Evolutionary conservation across 2,888 invertebrate species (phyloP).

Genomic region (Melangyna quadrimaculata): DNA sequence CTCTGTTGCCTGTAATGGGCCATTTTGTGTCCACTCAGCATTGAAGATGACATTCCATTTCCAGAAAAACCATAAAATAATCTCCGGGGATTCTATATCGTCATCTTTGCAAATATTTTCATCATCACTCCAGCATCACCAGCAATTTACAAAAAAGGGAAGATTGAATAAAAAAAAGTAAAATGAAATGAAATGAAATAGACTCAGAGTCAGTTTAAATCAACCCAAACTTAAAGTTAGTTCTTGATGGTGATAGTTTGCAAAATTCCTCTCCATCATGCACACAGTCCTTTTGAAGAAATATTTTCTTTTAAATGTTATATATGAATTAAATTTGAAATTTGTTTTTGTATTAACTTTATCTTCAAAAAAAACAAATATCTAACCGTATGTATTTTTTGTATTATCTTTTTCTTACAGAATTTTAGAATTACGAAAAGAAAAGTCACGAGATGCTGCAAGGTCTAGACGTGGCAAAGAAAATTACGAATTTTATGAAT

Average conservation of each 20-base stretch:
- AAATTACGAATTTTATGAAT: conserved; percentile 97
- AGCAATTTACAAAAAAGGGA: conserved; percentile 62
- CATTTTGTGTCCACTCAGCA: conserved; percentile 66
- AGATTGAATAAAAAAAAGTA: neutral
- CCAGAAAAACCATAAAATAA: conserved; percentile 50
- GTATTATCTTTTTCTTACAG: conserved; percentile 83
- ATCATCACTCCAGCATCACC: conserved; percentile 36
- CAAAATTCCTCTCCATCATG: neutral
- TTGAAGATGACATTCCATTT: conserved; percentile 54
- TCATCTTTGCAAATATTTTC: conserved; percentile 51
- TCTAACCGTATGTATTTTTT: conserved; percentile 39
- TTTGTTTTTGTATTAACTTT: too few relatives aligned
- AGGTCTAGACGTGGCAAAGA: conserved; percentile 95
- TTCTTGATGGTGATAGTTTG: neutral
- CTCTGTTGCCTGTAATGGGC: conserved; percentile 24
- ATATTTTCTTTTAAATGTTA: neutral
- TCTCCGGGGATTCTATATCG: conserved; percentile 56
- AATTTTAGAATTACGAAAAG: conserved; percentile 95
- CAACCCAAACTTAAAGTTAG: neutral
- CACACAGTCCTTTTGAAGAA: neutral
- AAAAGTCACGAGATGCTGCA: conserved; percentile 96
- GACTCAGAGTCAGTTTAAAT: neutral
- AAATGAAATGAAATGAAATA: neutral
- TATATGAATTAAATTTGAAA: too few relatives aligned
- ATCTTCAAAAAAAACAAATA: neutral